Evolutionary conservation across 2,888 invertebrate genomes (phyloP), one percentile per base, ranked within the genome.

Genomic region (Phengaris alcon): DNA sequence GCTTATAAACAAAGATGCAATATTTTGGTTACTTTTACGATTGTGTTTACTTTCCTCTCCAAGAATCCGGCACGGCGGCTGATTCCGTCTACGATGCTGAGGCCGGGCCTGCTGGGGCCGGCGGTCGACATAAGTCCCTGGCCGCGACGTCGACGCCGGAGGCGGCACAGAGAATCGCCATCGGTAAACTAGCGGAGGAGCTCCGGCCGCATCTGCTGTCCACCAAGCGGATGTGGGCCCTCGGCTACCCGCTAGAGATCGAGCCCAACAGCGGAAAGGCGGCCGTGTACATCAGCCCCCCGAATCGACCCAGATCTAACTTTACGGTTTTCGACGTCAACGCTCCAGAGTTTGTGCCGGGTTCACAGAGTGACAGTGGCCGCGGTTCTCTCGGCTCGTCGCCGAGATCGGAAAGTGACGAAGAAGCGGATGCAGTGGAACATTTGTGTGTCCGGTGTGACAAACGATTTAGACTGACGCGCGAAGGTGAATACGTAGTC

Each of bases 201-300:
- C 88, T 97, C 73, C 93, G 93, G 1, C 93, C 94, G 76, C 96
- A 96, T 86, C 84, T 95, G 35, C 91, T 97, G 73, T 94, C 94
- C 46, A 91, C 93, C 8, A 94, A 95, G 79, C 94, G 95, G 77
- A 90, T 97, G 87, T 91, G 95, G 80, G 93, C 94, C 12, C 93
- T 96, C 79, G 97, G 97, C 1, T 97, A 95, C 83, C 97, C 97
- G 0, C 90, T 96, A 8, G 95, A 96, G 81, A 94, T 95, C 78
- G 93, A 93, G 73, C 86, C 93, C 10, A 93, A 94, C 79, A 95
- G 95, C 3, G 95, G 94, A 59, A 93, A 94, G 81, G 96, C 95
- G 7, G 94, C 96, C 80, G 94, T 96, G 75, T 95, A 95, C 84
- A 95, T 95, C 76, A 90, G 90, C 82, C 93, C 94, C 75, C 88